phyloP scores from a whole-genome alignment of 2,888 invertebrate species.

The Luperina testacea region DNA sequence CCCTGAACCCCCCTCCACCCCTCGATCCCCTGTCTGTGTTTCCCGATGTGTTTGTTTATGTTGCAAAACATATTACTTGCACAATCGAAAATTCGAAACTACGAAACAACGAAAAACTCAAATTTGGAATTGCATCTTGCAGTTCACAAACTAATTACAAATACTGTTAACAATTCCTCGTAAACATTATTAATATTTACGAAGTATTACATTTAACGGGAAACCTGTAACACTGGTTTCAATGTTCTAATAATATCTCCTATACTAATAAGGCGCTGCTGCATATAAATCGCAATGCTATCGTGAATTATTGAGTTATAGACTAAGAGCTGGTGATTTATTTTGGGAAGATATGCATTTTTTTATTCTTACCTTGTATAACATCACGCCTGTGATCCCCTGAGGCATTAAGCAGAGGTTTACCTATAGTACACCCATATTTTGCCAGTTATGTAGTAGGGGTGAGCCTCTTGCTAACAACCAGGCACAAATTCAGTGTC shows the following conservation, averaged over 20 bases:
- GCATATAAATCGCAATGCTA: conserved; percentile 46
- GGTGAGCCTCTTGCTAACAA: no score
- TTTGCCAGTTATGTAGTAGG: no score
- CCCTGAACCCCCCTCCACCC: no score
- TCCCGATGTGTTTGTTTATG: conserved; percentile 32
- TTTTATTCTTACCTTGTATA: no score
- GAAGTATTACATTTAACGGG: conserved; percentile 5
- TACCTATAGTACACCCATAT: no score
- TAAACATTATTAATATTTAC: conserved; percentile 29
- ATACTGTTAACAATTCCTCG: conserved; percentile 15
- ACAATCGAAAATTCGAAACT: not conserved
- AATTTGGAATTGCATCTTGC: not conserved
- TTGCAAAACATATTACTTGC: not conserved
- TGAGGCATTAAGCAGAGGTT: no score
- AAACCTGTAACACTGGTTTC: conserved; percentile 21
- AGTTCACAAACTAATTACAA: not conserved
- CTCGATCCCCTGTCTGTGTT: not conserved
- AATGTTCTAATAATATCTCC: conserved; percentile 38
- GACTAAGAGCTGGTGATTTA: conserved; percentile 15
- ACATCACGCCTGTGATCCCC: no score
- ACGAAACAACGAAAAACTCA: not conserved
- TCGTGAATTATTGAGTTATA: conserved; percentile 43
- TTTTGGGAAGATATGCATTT: not conserved
- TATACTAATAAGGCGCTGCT: conserved; percentile 29
- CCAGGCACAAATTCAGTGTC: no score